phyloP scores from a whole-genome alignment of 2,797 vertebrate species.

The Argyrosomus regius region DNA sequence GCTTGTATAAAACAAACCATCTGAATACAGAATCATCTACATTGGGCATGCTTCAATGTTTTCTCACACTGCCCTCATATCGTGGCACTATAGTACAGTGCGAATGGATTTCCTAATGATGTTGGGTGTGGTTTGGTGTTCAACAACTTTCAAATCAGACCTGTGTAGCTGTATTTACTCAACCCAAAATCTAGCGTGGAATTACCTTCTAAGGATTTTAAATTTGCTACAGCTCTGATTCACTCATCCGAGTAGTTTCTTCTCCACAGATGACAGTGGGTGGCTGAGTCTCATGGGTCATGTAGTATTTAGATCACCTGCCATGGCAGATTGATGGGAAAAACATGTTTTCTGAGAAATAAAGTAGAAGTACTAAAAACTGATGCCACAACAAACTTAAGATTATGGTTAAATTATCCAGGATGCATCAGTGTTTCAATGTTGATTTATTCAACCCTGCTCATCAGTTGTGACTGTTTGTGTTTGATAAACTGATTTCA shows the following conservation, averaged over 20 bases:
- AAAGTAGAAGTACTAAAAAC: background rate
- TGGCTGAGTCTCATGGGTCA: background rate
- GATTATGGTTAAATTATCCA: background rate
- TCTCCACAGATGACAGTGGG: too few species aligned
- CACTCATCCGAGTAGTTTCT: background rate
- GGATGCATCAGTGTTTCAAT: background rate
- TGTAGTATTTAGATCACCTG: background rate
- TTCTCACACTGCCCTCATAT: too few species aligned
- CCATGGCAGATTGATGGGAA: background rate
- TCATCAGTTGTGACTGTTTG: constrained; percentile 12
- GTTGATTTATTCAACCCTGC: background rate
- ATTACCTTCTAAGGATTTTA: background rate
- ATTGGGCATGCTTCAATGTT: too few species aligned
- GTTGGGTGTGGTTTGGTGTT: background rate
- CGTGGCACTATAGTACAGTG: too few species aligned
- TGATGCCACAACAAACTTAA: background rate
- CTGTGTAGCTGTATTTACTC: background rate
- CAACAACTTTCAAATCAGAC: background rate
- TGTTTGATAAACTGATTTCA: constrained; percentile 34
- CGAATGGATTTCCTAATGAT: too few species aligned
- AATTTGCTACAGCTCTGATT: background rate
- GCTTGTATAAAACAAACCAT: too few species aligned
- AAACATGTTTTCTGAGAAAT: background rate
- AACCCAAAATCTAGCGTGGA: background rate
- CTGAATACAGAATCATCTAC: too few species aligned